phyloP scores from a whole-genome alignment of 2,113 vertebrate species.

The Struthidea cinerea region DNA sequence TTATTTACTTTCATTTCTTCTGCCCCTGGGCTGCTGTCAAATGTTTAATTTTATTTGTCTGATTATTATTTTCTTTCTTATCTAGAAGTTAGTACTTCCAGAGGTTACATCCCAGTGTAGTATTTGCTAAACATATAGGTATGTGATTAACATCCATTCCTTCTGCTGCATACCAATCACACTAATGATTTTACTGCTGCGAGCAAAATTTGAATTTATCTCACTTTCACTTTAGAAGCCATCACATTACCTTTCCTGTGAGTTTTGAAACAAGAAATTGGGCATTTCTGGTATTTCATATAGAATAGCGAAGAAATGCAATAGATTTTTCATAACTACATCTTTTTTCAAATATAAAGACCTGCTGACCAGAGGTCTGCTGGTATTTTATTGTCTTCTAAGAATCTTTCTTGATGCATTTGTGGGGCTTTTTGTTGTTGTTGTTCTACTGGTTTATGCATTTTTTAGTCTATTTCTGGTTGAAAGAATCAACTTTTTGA shows the following conservation, averaged over 20 bases:
- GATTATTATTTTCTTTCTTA: background rate
- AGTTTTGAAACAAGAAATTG: background rate
- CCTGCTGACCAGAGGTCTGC: background rate
- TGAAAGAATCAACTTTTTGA: background rate
- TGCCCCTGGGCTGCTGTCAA: background rate
- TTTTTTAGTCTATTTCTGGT: background rate
- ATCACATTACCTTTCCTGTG: background rate
- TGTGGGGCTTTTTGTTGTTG: background rate
- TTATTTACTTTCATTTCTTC: background rate
- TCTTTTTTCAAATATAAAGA: background rate
- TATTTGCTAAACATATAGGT: background rate
- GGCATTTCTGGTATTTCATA: background rate
- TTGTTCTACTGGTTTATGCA: background rate
- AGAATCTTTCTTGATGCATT: background rate
- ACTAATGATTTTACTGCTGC: background rate
- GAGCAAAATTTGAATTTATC: background rate
- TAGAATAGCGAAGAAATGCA: background rate
- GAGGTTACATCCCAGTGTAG: background rate
- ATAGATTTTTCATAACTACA: background rate
- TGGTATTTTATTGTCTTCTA: background rate
- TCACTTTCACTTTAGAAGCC: background rate
- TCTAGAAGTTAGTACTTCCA: background rate
- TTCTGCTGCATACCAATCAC: background rate
- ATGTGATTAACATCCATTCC: background rate
- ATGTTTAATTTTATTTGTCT: constrained; percentile 5